phyloP scores from a whole-genome alignment of 2,888 invertebrate species.

The Euphydryas editha region DNA sequence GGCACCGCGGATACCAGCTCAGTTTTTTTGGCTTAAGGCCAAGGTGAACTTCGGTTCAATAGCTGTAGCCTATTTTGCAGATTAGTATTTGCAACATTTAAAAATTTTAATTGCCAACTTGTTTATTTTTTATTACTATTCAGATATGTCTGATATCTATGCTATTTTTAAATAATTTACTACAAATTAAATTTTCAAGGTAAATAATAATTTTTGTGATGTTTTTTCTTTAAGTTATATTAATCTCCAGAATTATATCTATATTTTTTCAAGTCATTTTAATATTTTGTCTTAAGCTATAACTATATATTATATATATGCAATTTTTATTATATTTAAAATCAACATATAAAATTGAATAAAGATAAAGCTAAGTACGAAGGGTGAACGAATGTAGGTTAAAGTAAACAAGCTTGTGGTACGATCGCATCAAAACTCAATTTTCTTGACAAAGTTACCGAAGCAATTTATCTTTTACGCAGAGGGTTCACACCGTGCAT shows the following conservation, averaged over 20 bases:
- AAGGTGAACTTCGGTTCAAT: slow-evolving; percentile 16
- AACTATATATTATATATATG: neutral
- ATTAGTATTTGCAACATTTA: neutral
- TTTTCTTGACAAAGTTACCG: slow-evolving; percentile 59
- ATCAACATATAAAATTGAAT: slow-evolving; percentile 12
- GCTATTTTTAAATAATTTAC: neutral
- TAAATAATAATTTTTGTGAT: neutral
- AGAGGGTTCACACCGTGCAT: slow-evolving; percentile 30
- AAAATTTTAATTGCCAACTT: neutral
- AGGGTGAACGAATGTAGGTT: slow-evolving; percentile 16
- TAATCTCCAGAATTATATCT: too few species aligned
- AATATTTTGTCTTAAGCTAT: neutral
- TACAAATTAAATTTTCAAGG: neutral
- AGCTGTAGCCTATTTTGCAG: slow-evolving; percentile 2
- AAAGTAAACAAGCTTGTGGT: slow-evolving; percentile 35
- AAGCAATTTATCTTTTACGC: slow-evolving; percentile 39
- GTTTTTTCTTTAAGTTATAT: neutral
- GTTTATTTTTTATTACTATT: neutral
- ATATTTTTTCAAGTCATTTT: neutral
- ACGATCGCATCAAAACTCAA: slow-evolving; percentile 54
- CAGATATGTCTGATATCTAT: neutral
- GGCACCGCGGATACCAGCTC: slow-evolving; percentile 25
- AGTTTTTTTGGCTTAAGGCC: slow-evolving; percentile 24
- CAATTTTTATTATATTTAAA: neutral
- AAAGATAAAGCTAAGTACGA: slow-evolving; percentile 15